These are phyloP conservation scores for Mola mola DNA, from an alignment of 2,113 vertebrate genomes.

Conservation along the genomic window DNA sequence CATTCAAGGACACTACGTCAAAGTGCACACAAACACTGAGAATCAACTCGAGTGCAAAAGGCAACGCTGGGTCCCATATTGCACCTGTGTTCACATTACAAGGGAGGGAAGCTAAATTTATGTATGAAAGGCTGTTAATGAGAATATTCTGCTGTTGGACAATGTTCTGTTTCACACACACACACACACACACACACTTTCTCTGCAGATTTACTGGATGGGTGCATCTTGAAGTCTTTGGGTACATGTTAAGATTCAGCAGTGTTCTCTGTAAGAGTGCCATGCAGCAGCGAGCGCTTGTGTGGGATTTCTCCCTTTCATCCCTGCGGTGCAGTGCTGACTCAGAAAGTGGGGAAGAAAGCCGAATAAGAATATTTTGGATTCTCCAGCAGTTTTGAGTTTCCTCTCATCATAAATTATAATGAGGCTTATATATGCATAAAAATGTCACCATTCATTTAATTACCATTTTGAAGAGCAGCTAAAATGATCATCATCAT, in stretches of 20 bases:
- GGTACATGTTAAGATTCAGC: neutral
- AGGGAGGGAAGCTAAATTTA: no score
- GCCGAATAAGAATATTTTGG: slow-evolving; percentile 2
- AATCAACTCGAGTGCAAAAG: neutral
- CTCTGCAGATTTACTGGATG: neutral
- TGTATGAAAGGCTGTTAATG: no score
- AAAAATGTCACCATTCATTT: neutral
- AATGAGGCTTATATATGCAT: neutral
- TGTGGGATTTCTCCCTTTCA: no score
- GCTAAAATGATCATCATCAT: neutral
- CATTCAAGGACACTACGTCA: neutral
- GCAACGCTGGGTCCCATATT: neutral
- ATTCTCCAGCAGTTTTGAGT: neutral
- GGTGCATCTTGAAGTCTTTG: neutral
- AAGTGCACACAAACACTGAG: neutral
- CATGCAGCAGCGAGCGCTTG: no score
- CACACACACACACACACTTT: neutral
- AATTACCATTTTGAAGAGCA: neutral
- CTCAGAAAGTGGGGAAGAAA: neutral
- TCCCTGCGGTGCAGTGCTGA: no score
- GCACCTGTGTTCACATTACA: no score
- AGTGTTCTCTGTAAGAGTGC: no score
- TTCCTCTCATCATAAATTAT: neutral
- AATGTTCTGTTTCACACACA: neutral
- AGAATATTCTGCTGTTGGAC: no score